phyloP scores from a whole-genome alignment of 2,888 invertebrate species.

The Erpobdella octoculata region DNA sequence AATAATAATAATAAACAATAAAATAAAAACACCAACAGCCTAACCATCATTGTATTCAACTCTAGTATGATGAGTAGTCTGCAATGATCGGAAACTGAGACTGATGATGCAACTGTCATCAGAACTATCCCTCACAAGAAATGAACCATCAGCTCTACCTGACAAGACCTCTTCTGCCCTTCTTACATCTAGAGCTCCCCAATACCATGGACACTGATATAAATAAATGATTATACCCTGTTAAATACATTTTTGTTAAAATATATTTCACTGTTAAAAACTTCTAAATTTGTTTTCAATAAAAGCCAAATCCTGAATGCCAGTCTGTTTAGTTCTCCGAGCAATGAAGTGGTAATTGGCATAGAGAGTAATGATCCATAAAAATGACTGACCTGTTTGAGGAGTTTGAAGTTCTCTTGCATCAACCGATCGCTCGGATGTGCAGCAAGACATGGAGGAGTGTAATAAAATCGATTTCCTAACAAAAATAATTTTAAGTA shows the following conservation, averaged over 20 bases:
- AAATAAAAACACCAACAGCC: not conserved
- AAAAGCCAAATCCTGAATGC: no score
- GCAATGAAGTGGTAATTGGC: no score
- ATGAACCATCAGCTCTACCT: slow-evolving; percentile 57
- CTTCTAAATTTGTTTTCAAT: no score
- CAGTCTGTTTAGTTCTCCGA: not conserved
- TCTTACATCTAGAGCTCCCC: slow-evolving; percentile 25
- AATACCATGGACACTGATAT: slow-evolving; percentile 27
- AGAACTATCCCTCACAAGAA: slow-evolving; percentile 70
- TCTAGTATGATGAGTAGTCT: slow-evolving; percentile 66
- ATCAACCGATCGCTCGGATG: not conserved
- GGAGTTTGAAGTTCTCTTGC: slow-evolving; percentile 14
- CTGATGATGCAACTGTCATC: slow-evolving; percentile 65
- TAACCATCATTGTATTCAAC: slow-evolving; percentile 64
- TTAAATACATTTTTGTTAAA: no score
- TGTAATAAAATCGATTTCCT: no score
- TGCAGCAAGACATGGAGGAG: not conserved
- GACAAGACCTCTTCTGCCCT: slow-evolving; percentile 16
- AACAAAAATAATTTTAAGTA: no score
- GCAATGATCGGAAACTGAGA: slow-evolving; percentile 63
- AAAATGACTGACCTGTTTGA: slow-evolving; percentile 1
- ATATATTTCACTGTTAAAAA: no score
- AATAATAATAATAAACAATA: not conserved
- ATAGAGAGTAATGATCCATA: no score
- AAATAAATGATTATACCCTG: slow-evolving; percentile 49